Evolutionary conservation across 37 sponge, comb jelly and placozoan species (phyloP).

Genomic region (Oopsacas minuta): DNA sequence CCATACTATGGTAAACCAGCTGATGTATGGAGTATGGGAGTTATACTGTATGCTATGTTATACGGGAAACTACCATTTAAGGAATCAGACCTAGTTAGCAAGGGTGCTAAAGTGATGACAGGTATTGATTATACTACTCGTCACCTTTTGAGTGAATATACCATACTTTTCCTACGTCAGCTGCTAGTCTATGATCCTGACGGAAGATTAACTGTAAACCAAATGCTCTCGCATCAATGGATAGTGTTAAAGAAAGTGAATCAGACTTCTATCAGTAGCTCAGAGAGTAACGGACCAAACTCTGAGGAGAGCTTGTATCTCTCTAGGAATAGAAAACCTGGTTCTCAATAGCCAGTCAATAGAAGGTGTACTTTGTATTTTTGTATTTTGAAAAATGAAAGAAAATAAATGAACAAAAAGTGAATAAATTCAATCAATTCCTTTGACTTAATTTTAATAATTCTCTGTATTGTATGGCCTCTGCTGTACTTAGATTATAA

Average conservation of each 20-base stretch:
- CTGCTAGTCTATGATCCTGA: constrained; percentile 1
- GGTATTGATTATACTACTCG: background rate
- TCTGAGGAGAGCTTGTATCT: background rate
- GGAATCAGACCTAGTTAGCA: background rate
- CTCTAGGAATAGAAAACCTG: constrained; percentile 8
- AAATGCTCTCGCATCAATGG: background rate
- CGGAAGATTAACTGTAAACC: background rate
- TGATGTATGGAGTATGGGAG: constrained; percentile 6
- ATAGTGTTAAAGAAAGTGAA: background rate
- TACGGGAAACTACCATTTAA: constrained; percentile 9
- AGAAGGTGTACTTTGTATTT: background rate
- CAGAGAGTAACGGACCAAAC: background rate
- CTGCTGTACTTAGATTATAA: too few species aligned
- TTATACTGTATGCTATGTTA: background rate
- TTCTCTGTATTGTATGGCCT: background rate
- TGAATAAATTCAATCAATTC: too few species aligned
- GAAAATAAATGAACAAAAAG: background rate
- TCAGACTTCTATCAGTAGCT: background rate
- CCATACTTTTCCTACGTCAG: background rate
- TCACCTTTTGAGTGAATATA: background rate
- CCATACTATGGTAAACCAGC: background rate
- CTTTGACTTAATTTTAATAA: background rate
- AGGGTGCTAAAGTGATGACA: background rate
- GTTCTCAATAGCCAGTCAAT: background rate
- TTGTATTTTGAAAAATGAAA: background rate